Evolutionary conservation across 2,797 vertebrate genomes (phyloP).

Genomic region (Anniella stebbinsi): DNA sequence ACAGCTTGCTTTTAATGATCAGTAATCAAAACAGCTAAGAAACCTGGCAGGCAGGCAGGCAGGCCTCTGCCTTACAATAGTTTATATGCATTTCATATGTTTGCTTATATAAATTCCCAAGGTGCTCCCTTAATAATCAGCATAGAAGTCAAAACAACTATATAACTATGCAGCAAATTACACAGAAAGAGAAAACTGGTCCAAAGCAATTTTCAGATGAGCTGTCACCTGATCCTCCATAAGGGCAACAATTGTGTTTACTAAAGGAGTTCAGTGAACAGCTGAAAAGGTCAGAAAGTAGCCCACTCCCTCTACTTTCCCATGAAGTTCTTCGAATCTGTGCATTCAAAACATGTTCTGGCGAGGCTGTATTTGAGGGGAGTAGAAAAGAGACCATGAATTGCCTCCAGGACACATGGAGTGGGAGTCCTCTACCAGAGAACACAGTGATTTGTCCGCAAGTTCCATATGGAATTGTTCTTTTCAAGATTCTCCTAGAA

Average conservation of each 20-base stretch:
- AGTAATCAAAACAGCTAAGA: constrained; percentile 50
- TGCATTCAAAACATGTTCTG: constrained; percentile 45
- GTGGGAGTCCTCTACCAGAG: too few relatives aligned
- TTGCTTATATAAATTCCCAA: constrained; percentile 51
- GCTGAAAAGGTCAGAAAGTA: constrained; percentile 64
- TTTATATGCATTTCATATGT: constrained; percentile 54
- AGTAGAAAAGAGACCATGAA: too few relatives aligned
- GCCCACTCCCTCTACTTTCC: constrained; percentile 56
- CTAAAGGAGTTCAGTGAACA: constrained; percentile 67
- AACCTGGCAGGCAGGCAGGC: constrained; percentile 50
- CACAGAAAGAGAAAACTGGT: constrained; percentile 66
- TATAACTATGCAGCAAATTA: constrained; percentile 59
- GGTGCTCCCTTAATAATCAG: constrained; percentile 64
- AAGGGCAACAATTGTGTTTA: constrained; percentile 63
- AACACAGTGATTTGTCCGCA: too few relatives aligned
- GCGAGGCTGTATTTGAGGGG: constrained; percentile 43
- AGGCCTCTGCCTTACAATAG: constrained; percentile 37
- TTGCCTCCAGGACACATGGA: too few relatives aligned
- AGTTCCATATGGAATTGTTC: too few relatives aligned
- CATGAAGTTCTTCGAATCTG: constrained; percentile 52
- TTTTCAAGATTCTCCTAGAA: too few relatives aligned
- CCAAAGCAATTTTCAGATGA: constrained; percentile 69
- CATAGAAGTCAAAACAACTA: constrained; percentile 60
- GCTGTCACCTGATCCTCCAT: constrained; percentile 67
- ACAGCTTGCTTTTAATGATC: constrained; percentile 48